Percentiles rank a stretch among this genome's conserved stretches.
Conservation (phyloP, 2,113 vertebrate species). For the Euleptes europaea region DNA sequence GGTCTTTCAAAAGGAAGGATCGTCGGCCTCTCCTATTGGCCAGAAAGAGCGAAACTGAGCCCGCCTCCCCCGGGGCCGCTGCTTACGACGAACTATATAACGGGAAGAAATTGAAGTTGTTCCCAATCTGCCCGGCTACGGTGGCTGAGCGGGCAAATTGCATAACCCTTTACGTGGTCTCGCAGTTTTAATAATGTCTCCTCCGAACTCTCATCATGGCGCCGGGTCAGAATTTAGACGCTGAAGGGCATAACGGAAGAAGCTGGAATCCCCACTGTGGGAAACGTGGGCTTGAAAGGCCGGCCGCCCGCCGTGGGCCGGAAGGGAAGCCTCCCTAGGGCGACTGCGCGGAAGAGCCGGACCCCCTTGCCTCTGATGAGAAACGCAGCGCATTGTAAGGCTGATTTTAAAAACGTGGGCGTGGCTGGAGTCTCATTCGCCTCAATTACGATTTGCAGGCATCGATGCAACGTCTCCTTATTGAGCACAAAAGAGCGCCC, state of each 20-base stretch:
- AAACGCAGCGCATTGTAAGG: no score
- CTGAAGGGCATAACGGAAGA: neutral
- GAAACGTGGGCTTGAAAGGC: neutral
- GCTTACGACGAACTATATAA: neutral
- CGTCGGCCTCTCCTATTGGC: accelerated
- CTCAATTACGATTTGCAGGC: neutral
- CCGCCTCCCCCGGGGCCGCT: accelerated
- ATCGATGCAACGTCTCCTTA: neutral
- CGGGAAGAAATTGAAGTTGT: neutral
- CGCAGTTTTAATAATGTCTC: neutral
- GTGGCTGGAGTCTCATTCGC: no score
- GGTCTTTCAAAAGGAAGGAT: accelerated
- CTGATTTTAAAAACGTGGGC: neutral
- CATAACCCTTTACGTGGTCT: no score
- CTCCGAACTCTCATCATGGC: neutral
- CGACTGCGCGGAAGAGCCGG: neutral
- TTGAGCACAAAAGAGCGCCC: neutral
- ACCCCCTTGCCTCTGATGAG: neutral
- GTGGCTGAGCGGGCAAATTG: neutral
- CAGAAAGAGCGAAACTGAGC: accelerated
- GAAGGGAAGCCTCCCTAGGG: no score
- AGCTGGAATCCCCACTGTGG: neutral
- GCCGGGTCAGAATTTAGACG: neutral
- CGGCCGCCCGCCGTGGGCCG: no score
- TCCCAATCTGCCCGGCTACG: neutral